A percentile compares a stretch with the other conserved stretches of the same genome.
phyloP scores from a whole-genome alignment of 2,888 invertebrate genomes.

The Athetis lepigone region DNA sequence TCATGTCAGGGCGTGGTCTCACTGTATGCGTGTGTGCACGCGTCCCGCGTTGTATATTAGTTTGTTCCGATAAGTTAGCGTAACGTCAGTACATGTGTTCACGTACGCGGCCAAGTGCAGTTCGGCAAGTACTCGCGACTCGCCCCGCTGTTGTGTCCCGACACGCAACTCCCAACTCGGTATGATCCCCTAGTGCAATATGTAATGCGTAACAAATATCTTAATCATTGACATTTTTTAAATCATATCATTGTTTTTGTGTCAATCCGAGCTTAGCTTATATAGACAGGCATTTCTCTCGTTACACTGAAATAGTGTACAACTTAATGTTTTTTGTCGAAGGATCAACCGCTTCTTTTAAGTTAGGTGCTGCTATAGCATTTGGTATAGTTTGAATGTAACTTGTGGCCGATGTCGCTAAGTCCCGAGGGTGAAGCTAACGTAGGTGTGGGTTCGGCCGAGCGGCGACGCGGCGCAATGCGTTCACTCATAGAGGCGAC shows the following conservation, averaged over 20 bases:
- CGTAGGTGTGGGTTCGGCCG: conserved; percentile 74
- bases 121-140: conserved; percentile 30
- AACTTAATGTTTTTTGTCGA: conserved; percentile 61
- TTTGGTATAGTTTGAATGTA: conserved; percentile 74
- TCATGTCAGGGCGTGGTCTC: conserved; percentile 28
- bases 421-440: conserved; percentile 82
- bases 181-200: conserved; percentile 58
- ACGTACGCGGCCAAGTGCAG: conserved; percentile 53
- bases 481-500: conserved; percentile 67
- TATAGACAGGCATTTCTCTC: conserved; percentile 57
- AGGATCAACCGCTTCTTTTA: conserved; percentile 71
- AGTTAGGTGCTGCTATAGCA: conserved; percentile 80
- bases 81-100: conserved; percentile 69
- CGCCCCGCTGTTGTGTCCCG: conserved; percentile 32
- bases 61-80: conserved; percentile 66
- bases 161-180: conserved; percentile 30
- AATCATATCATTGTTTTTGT: conserved; percentile 65
- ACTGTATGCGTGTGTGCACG: conserved; percentile 39
- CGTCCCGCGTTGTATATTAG: conserved; percentile 61
- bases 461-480: conserved; percentile 69
- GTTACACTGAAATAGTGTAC: conserved; percentile 62
- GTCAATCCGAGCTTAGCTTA: conserved; percentile 66
- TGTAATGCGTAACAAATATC: conserved; percentile 48
- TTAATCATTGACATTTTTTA: conserved; percentile 54
- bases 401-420: conserved; percentile 86